These are phyloP conservation scores for Mesoclemmys tuberculata DNA, from an alignment of 2,113 vertebrate species.

Conservation along the genomic window DNA sequence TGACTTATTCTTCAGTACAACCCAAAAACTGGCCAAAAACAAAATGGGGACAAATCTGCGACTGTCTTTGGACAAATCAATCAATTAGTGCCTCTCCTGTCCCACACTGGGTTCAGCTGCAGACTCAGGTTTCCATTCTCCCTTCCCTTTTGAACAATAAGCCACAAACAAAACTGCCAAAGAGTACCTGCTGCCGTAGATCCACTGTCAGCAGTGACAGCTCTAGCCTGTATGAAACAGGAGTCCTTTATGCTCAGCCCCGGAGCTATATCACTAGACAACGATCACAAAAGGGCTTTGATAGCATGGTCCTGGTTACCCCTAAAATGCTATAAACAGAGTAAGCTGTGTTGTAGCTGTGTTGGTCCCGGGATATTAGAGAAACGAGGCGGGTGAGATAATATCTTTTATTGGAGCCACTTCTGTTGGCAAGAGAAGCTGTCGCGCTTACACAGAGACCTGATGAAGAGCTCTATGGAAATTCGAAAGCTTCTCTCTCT, in stretches of 20 bases:
- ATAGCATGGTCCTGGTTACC: neutral
- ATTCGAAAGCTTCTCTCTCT: neutral
- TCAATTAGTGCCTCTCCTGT: neutral
- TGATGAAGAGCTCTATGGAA: neutral
- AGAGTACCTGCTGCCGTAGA: neutral
- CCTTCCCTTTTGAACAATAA: neutral
- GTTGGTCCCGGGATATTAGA: neutral
- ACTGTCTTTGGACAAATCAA: neutral
- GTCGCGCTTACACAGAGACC: neutral
- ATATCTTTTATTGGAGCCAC: neutral
- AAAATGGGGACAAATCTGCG: neutral
- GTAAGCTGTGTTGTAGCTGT: neutral
- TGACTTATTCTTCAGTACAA: neutral
- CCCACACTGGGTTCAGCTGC: neutral
- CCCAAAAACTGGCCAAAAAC: neutral
- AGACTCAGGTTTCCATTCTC: neutral
- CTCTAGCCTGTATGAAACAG: neutral
- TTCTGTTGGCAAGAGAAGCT: neutral
- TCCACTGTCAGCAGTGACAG: neutral
- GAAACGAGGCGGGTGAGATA: neutral
- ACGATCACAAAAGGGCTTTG: neutral
- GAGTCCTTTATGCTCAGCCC: neutral
- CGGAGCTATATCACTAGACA: neutral
- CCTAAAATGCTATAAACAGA: neutral
- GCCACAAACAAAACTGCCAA: rapidly evolving